Evolutionary conservation across 2,113 vertebrate species (phyloP), one percentile per base, ranked within the genome.

Genomic region (Drymodes brunneopygia): DNA sequence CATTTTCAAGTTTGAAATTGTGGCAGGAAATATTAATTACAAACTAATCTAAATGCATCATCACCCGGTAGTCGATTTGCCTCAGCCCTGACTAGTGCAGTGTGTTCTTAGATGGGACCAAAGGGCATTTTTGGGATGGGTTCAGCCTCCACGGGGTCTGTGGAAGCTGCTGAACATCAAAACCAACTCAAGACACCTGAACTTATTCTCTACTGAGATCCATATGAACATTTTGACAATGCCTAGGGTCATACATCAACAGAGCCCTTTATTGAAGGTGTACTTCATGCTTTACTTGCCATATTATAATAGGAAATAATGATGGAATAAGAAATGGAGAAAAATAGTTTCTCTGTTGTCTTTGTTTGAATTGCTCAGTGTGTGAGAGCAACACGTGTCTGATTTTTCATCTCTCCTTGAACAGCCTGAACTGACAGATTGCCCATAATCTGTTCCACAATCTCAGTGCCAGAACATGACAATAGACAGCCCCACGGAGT

Each of bases 371-470:
- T 62, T 75, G 64, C 71, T 84, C 70, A 45, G 58, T 74, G 89
- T 53, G 87, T 74, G 80, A 86, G 94, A 92, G 82, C 91, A 96
- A 96, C 80, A 82, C 71, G 94, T 84, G 61, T 77, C 70, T 89
- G 90, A 94, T 95, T 92, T 94, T 92, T 86, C 38, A 4, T 93
- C 71, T 84, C 81, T 86, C 94, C 67, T 88, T 81, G 81, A 97
- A 92, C 94, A 94, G 92, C 57, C 91, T 92, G 90, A 90, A 93
- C 89, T 94, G 93, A 93, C 94, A 95, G 91, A 93, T 90, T 95
- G 89, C 81, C 89, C 57, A 61, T 92, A 86, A 94, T 91, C 89
- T 87, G 90, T 94, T 97, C 48, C 4, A 42, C 90, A 81, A 70
- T 90, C 95, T 83, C 90, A 33, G 58, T 88, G 94, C 95, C 93